These are phyloP conservation scores for Gallinago nigripennis DNA, from an alignment of 2,797 vertebrate genomes.

Conservation along the genomic window DNA sequence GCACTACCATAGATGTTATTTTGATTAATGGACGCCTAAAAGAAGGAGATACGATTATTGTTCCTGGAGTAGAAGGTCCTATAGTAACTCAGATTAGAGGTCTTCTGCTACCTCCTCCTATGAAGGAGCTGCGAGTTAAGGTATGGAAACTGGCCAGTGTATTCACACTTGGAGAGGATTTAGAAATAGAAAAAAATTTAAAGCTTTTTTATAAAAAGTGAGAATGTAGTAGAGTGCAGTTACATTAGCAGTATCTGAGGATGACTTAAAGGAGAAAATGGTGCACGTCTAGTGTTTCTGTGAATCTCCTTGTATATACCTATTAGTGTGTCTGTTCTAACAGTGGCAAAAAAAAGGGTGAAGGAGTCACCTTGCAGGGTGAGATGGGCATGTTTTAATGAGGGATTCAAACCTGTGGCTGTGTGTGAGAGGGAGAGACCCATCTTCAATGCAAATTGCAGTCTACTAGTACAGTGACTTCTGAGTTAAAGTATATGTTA, in stretches of 20 bases:
- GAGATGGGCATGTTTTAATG: background rate
- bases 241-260: background rate
- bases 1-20: constrained; percentile 97
- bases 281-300: background rate
- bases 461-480: background rate
- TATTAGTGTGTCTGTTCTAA: background rate
- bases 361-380: background rate
- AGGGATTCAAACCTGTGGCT: background rate
- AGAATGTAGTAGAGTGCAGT: background rate
- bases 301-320: background rate
- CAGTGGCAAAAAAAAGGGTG: background rate
- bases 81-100: constrained; percentile 98
- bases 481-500: background rate
- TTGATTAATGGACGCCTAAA: constrained; percentile 91
- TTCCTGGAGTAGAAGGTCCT: constrained; percentile 96
- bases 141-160: constrained; percentile 63
- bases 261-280: background rate
- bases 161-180: background rate
- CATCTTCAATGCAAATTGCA: background rate
- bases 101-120: constrained; percentile 91
- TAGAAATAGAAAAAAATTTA: background rate
- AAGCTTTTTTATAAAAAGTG: background rate
- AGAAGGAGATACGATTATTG: constrained; percentile 95
- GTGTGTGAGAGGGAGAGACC: background rate
- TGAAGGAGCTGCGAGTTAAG: constrained; percentile 96